Percentiles rank a stretch among this genome's conserved stretches.
phyloP scores from a whole-genome alignment of 1,140 invertebrate genomes.

The Calephelis nemesis region DNA sequence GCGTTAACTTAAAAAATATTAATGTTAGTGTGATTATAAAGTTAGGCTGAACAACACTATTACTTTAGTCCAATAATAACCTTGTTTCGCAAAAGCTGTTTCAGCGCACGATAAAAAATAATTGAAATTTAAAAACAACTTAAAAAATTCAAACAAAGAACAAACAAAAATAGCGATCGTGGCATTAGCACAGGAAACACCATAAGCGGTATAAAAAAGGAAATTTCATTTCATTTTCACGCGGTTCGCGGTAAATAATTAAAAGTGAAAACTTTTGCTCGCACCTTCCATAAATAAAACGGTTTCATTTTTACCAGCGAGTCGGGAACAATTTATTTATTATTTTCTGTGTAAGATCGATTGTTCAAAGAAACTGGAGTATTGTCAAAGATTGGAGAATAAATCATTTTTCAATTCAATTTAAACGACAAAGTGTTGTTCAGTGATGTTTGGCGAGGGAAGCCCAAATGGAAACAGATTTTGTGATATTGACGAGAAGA shows the following conservation, averaged over 20 bases:
- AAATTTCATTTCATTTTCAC: slow-evolving; percentile 18
- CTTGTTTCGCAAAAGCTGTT: too few relatives aligned
- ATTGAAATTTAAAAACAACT: background rate
- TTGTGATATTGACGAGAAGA: background rate
- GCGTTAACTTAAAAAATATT: too few relatives aligned
- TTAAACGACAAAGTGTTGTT: slow-evolving; percentile 64
- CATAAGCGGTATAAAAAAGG: slow-evolving; percentile 4
- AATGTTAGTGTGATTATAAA: too few relatives aligned
- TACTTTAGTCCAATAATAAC: too few relatives aligned
- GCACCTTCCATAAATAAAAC: slow-evolving; percentile 35
- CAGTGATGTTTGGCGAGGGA: slow-evolving; percentile 22
- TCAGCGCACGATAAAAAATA: background rate
- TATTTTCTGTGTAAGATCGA: slow-evolving; percentile 55
- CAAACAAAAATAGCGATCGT: slow-evolving; percentile 7
- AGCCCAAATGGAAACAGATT: slow-evolving; percentile 1
- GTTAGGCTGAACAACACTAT: too few relatives aligned
- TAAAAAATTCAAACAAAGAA: background rate
- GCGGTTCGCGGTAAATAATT: slow-evolving; percentile 16
- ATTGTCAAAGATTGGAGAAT: slow-evolving; percentile 59
- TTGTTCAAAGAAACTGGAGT: slow-evolving; percentile 48
- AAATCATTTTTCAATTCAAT: slow-evolving; percentile 72
- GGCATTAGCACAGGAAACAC: slow-evolving; percentile 13
- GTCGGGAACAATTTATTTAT: slow-evolving; percentile 47
- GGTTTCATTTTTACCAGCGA: slow-evolving; percentile 43
- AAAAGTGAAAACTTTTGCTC: slow-evolving; percentile 16